Conservation (phyloP, 2,797 vertebrate species). For the Pelodytes ibericus region DNA sequence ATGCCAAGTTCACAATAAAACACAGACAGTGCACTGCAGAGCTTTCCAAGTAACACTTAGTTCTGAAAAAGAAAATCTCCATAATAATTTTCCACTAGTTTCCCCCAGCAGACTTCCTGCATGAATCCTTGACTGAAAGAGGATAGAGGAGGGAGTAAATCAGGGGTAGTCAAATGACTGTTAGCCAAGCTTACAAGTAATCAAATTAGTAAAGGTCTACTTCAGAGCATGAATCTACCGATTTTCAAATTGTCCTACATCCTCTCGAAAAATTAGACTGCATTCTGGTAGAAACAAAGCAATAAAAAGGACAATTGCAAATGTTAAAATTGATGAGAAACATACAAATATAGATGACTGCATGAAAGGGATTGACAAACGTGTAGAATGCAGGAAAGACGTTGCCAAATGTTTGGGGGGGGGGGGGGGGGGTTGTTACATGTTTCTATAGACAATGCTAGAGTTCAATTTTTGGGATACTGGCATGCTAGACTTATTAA, state of each 20-base stretch:
- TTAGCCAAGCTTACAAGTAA: constrained; percentile 12
- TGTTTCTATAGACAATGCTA: too few species aligned
- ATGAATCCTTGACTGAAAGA: background rate
- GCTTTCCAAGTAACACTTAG: constrained; percentile 25
- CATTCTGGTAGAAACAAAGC: too few species aligned
- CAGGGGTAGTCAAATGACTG: constrained; percentile 28
- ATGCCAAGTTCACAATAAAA: constrained; percentile 34
- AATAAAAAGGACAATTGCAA: too few species aligned
- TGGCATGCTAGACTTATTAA: too few species aligned
- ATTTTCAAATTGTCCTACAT: constrained; percentile 5
- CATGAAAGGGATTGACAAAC: too few species aligned
- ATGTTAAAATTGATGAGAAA: too few species aligned
- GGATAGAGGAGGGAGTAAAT: constrained; percentile 2
- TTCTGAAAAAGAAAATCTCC: background rate
- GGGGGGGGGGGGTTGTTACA: too few species aligned
- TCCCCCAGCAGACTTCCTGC: constrained; percentile 6
- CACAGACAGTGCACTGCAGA: constrained; percentile 6
- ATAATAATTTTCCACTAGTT: background rate
- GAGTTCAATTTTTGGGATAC: too few species aligned
- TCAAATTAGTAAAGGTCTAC: constrained; percentile 44
- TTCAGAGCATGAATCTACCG: constrained; percentile 16
- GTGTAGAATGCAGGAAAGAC: too few species aligned
- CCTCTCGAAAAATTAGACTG: background rate
- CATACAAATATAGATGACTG: too few species aligned
- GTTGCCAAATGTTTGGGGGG: too few species aligned